Evolutionary conservation across 2,113 vertebrate genomes (phyloP).

Genomic region (Scolopax mira): DNA sequence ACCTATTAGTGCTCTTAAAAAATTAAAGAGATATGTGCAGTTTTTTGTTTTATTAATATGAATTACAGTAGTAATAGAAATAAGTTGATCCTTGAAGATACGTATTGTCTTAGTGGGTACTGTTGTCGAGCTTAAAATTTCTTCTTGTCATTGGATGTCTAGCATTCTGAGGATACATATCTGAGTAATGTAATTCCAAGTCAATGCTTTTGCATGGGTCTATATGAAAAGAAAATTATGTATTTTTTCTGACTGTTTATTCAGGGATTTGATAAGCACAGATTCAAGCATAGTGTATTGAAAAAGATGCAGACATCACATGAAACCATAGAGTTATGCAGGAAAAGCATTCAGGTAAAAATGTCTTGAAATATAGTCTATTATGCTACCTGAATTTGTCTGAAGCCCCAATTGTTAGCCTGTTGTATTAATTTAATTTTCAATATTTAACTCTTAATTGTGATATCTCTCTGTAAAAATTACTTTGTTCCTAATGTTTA

Average conservation of each 20-base stretch:
- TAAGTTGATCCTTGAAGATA: neutral
- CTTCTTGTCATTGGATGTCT: neutral
- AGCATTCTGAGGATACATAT: neutral
- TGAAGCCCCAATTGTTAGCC: conserved; percentile 18
- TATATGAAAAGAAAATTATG: neutral
- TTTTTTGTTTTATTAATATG: neutral
- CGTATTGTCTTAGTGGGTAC: neutral
- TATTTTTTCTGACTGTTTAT: neutral
- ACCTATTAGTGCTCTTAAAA: neutral
- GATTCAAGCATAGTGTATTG: neutral
- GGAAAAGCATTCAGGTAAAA: neutral
- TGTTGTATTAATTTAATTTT: neutral
- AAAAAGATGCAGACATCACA: neutral
- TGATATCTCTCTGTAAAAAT: conserved; percentile 47
- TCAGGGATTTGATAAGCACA: neutral
- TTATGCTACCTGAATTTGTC: conserved; percentile 15
- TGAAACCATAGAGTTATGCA: neutral
- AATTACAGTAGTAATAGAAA: neutral
- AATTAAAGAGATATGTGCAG: neutral
- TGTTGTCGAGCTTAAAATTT: neutral
- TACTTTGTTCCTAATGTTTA: conserved; percentile 64
- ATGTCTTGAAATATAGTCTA: neutral
- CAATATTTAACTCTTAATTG: conserved; percentile 2
- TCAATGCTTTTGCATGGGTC: neutral
- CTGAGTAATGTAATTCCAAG: neutral